phyloP scores from a whole-genome alignment of 1,140 invertebrate genomes.

The Trichogramma pretiosum region DNA sequence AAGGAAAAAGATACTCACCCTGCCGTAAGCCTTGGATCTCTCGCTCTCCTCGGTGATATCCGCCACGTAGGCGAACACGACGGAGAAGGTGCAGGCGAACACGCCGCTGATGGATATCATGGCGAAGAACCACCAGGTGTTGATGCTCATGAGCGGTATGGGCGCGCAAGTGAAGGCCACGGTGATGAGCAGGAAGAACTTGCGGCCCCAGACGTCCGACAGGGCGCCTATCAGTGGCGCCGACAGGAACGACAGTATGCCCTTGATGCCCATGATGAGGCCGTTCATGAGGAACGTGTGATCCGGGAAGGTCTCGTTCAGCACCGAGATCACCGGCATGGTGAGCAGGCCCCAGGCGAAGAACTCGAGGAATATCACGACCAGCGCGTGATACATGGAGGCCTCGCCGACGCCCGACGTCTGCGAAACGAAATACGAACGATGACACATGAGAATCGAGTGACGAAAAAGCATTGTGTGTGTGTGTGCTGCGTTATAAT shows the following conservation, averaged over 20 bases:
- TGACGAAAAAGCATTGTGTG: too few relatives aligned
- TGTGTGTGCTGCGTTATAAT: too few relatives aligned
- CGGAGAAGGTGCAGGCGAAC: conserved; percentile 97
- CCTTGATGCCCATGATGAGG: conserved; percentile 96
- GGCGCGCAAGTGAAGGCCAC: conserved; percentile 99
- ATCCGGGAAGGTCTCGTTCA: conserved; percentile 96
- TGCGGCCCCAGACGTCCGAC: conserved; percentile 96
- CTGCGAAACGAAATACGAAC: conserved; percentile 53
- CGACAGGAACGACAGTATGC: conserved; percentile 91
- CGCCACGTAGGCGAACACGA: conserved; percentile 98
- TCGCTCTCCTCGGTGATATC: conserved; percentile 98
- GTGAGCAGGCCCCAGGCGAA: conserved; percentile 98
- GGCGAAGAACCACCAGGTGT: conserved; percentile 99
- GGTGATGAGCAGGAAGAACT: conserved; percentile 95
- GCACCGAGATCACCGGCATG: conserved; percentile 92
- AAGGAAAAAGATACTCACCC: conserved; percentile 53
- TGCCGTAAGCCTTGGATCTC: conserved; percentile 89
- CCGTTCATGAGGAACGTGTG: conserved; percentile 99
- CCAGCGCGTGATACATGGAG: conserved; percentile 93
- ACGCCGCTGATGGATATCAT: conserved; percentile 98
- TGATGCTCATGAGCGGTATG: conserved; percentile 97
- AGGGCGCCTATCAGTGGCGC: conserved; percentile 94
- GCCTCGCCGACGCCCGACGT: conserved; percentile 84
- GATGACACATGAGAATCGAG: too few relatives aligned
- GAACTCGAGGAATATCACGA: conserved; percentile 99